phyloP scores from a whole-genome alignment of 2,113 vertebrate genomes.

The Gallinago media region DNA sequence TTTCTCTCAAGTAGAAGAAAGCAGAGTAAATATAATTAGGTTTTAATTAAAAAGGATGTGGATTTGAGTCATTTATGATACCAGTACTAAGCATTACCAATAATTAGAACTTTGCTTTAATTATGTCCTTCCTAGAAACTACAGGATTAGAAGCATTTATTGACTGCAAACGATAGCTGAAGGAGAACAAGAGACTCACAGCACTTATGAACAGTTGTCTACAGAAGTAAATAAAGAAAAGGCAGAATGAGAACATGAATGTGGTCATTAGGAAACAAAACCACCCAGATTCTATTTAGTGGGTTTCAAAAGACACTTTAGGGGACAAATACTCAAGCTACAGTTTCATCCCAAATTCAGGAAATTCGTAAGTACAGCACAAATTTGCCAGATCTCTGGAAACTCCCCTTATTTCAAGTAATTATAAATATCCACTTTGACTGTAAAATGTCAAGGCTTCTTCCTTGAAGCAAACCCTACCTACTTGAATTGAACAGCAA shows the following conservation, averaged over 20 bases:
- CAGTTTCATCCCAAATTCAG: neutral
- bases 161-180: neutral
- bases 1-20: neutral
- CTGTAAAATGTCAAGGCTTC: neutral
- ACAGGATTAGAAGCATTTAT: neutral
- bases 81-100: neutral
- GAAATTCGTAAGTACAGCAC: neutral
- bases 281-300: neutral
- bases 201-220: neutral
- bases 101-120: neutral
- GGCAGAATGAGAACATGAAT: neutral
- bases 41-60: constrained; percentile 9
- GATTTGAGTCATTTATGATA: neutral
- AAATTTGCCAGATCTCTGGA: neutral
- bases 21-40: constrained; percentile 19
- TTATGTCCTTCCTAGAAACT: neutral
- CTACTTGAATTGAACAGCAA: neutral
- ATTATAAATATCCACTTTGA: neutral
- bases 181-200: neutral
- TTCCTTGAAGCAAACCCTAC: neutral
- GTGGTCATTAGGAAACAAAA: neutral
- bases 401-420: neutral
- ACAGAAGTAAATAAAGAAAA: neutral
- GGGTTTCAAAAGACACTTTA: neutral
- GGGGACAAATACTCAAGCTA: neutral